phyloP scores from a whole-genome alignment of 2,113 vertebrate species.

The Pterophyllum scalare region DNA sequence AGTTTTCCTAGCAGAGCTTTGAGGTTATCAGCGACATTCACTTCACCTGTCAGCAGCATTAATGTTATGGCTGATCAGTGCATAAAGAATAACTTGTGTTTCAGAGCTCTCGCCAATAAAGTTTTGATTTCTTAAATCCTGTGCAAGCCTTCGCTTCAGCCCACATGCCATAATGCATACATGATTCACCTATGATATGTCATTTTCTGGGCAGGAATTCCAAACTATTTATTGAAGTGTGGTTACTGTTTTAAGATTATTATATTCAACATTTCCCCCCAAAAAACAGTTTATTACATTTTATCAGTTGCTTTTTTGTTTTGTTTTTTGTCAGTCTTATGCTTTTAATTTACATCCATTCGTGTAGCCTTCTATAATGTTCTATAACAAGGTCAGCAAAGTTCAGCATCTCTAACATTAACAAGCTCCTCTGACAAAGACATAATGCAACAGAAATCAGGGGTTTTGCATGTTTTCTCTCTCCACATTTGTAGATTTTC shows the following conservation, averaged over 20 bases:
- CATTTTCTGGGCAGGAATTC: slow-evolving; percentile 32
- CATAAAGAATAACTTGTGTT: neutral
- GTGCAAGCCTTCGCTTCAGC: neutral
- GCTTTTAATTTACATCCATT: neutral
- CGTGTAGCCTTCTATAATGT: neutral
- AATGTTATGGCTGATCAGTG: neutral
- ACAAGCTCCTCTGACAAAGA: neutral
- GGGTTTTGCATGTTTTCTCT: neutral
- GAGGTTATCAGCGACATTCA: neutral
- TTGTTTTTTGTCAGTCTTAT: neutral
- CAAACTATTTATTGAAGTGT: slow-evolving; percentile 5
- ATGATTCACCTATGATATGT: slow-evolving; percentile 25
- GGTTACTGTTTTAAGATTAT: neutral
- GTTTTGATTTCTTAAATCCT: neutral
- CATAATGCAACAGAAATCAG: neutral
- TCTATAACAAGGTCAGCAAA: neutral
- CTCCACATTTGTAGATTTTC: neutral
- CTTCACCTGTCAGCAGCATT: neutral
- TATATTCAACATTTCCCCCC: neutral
- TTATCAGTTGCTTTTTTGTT: neutral
- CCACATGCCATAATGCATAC: neutral
- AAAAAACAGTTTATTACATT: neutral
- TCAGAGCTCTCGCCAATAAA: neutral
- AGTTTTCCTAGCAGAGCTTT: neutral
- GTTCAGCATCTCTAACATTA: neutral